Conservation (phyloP, 2,797 vertebrate genomes). For the Danio tinwini region DNA sequence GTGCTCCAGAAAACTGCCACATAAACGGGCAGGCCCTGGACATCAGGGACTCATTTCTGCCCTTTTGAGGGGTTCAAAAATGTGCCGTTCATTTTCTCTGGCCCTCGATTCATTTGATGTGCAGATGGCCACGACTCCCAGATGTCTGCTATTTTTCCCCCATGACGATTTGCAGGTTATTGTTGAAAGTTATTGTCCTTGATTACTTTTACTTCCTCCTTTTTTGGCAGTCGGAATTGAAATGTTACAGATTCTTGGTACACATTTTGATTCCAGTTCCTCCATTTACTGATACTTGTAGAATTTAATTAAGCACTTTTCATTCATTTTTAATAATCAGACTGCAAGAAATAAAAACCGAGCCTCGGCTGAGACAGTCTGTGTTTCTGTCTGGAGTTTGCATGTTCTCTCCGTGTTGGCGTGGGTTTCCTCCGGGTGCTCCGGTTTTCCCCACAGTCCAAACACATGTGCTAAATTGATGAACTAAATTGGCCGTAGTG, state of each 20-base stretch:
- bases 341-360: too few relatives aligned
- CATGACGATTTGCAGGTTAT: slow-evolving; percentile 11
- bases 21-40: background rate
- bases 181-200: slow-evolving; percentile 15
- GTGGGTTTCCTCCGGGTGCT: too few relatives aligned
- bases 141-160: background rate
- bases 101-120: background rate
- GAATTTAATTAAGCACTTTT: too few relatives aligned
- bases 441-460: too few relatives aligned
- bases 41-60: slow-evolving; percentile 32
- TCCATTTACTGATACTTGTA: background rate
- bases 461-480: too few relatives aligned
- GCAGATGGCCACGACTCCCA: slow-evolving; percentile 18
- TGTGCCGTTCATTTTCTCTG: background rate
- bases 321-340: too few relatives aligned
- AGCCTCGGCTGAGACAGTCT: too few relatives aligned
- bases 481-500: too few relatives aligned
- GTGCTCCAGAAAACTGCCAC: slow-evolving; percentile 5
- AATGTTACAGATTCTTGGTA: background rate
- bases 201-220: slow-evolving; percentile 10
- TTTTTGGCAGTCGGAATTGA: background rate
- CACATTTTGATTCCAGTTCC: background rate
- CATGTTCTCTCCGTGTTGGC: too few relatives aligned
- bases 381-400: too few relatives aligned
- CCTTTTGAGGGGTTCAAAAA: background rate